Evolutionary conservation across 1,140 invertebrate species (phyloP), one percentile per base, ranked within the genome.

Genomic region (Lutraria rhynchaena): DNA sequence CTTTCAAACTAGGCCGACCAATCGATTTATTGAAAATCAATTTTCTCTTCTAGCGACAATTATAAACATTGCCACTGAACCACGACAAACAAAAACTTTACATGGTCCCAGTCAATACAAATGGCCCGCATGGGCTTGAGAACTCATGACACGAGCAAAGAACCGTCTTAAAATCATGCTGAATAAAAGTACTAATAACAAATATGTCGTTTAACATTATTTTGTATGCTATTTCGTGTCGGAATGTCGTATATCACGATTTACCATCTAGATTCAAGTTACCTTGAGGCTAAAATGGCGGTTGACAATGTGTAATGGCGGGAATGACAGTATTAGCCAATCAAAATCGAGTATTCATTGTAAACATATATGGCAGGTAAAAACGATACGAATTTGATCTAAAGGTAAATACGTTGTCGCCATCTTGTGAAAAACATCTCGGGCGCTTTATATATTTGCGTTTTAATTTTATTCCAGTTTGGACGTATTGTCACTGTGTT

Each of bases 351-450:
- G 63, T 33, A 49, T 69, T 58, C 57, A 57, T 44, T 80, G 76
- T 80, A 80, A 80, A 80, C 76, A 80, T 58, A 67, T 37, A 80
- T 80, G 76, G 76, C 76, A 80, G 76, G 76, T 80, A 70, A 80
- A 80, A 80, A 58, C 37, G 19, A 77, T 70, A 22, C 24, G 29
- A 35, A 70, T 22, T 37, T 5, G 57, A 44, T 37, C 31, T 44
- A 35, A 27, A 35, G 53, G 33, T 53, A 58, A 57, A 22, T 58
- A n/a, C 24, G n/a, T 35, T 55, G 29, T n/a, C 19, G n/a, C 27
- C 57, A 63, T 46, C 22, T 65, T 63, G 41, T 65, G 74, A 57
- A 51, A 74, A 3, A 60, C n/a, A 27, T 5, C 7, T 49, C 41
- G 29, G 63, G 19, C 22, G n/a, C n/a, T 19, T 29, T 67, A 31